Percentiles rank a stretch among this genome's conserved stretches.
Conservation (phyloP, 2,888 invertebrate species). For the Urechis unicinctus region DNA sequence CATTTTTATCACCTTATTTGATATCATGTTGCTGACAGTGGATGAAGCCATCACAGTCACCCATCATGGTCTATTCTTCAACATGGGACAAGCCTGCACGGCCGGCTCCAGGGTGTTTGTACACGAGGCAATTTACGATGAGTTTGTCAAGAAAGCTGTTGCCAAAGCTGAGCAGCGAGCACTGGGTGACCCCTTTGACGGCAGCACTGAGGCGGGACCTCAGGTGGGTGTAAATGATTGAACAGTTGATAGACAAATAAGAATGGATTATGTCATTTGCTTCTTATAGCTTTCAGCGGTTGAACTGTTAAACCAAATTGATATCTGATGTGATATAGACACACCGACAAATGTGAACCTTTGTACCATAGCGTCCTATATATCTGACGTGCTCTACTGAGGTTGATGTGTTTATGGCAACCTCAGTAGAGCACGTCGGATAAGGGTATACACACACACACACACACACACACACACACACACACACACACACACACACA, state of each 20-base stretch:
- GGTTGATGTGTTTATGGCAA: too few species aligned
- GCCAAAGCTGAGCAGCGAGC: conserved; percentile 67
- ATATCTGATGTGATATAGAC: too few species aligned
- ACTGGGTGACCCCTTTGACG: conserved; percentile 76
- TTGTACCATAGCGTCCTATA: too few species aligned
- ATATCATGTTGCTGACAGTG: conserved; percentile 14
- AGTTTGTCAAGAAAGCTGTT: conserved; percentile 72
- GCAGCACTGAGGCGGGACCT: conserved; percentile 69
- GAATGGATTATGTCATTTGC: too few species aligned
- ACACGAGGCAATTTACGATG: conserved; percentile 82
- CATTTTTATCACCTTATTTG: too few species aligned
- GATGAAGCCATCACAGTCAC: conserved; percentile 27
- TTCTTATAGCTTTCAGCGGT: too few species aligned
- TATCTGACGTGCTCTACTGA: too few species aligned
- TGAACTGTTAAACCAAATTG: too few species aligned
- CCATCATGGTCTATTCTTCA: conserved; percentile 75
- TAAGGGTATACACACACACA: too few species aligned
- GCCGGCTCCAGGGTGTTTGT: conserved; percentile 90
- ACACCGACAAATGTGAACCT: background rate
- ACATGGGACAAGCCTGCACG: conserved; percentile 90
- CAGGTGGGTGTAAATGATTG: conserved; percentile 57
- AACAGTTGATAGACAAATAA: too few species aligned
- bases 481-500: too few species aligned
- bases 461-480: conserved; percentile 2
- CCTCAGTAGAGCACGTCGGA: too few species aligned